Conservation (phyloP, 2,797 vertebrate species). For the Hemibagrus guttatus region DNA sequence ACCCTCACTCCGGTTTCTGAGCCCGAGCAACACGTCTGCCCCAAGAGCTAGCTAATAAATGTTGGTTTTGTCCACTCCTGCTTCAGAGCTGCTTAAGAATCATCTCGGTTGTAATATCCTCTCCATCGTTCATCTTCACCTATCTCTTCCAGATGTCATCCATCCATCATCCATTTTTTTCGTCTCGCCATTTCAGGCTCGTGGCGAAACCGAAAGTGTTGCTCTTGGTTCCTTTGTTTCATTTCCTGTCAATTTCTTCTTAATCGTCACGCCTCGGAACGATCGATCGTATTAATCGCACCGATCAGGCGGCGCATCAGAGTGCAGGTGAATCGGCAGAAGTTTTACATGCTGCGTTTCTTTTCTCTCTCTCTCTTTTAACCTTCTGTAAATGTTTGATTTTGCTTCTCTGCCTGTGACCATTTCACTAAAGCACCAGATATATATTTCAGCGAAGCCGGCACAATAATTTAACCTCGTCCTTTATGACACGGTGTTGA, state of each 20-base stretch:
- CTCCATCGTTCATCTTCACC: not conserved
- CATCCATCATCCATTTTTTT: not conserved
- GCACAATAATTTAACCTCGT: conserved; percentile 34
- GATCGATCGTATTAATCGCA: no score
- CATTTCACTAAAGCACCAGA: conserved; percentile 28
- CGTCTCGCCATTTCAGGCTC: not conserved
- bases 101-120: not conserved
- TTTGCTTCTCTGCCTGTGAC: conserved; percentile 8
- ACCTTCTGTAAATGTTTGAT: conserved; percentile 3
- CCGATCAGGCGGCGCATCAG: no score
- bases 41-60: not conserved
- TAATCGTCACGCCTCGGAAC: no score
- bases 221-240: not conserved
- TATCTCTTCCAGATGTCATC: conserved; percentile 12
- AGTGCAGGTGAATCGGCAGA: conserved; percentile 35
- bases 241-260: not conserved
- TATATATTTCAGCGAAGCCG: conserved; percentile 40
- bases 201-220: not conserved
- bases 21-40: not conserved
- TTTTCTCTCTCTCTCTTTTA: not conserved
- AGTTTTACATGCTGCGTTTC: not conserved
- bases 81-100: not conserved
- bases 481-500: conserved; percentile 43
- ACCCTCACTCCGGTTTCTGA: not conserved
- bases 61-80: not conserved